Conservation (phyloP, 2,797 vertebrate species). For the Rachycentron canadum region DNA sequence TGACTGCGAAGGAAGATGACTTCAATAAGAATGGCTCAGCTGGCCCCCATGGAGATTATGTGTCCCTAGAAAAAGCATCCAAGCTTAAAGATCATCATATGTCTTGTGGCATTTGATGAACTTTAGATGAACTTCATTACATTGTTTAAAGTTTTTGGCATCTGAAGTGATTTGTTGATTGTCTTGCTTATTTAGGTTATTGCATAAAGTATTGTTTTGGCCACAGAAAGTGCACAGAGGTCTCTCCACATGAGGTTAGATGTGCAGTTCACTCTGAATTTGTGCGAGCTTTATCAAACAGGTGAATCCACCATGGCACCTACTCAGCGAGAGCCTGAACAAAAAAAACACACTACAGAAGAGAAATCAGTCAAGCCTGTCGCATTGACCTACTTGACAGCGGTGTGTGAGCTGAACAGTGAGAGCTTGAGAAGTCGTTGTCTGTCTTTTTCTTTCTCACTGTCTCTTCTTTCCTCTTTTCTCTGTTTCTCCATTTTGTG, state of each 20-base stretch:
- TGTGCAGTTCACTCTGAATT: conserved; percentile 58
- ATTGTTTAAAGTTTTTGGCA: background rate
- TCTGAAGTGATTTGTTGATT: conserved; percentile 7
- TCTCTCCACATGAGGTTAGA: conserved; percentile 24
- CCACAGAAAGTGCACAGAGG: conserved; percentile 1
- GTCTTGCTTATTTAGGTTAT: background rate
- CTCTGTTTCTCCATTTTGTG: conserved; percentile 19
- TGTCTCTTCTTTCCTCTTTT: conserved; percentile 11
- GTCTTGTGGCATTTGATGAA: conserved; percentile 66
- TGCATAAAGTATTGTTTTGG: conserved; percentile 6
- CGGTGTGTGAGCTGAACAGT: conserved; percentile 54
- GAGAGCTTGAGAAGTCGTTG: conserved; percentile 54
- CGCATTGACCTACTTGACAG: conserved; percentile 80
- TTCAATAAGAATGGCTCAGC: conserved; percentile 65
- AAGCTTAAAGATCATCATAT: conserved; percentile 70
- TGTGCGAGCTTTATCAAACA: conserved; percentile 69
- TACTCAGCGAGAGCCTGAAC: conserved; percentile 55
- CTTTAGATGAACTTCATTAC: conserved; percentile 56
- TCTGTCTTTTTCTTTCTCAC: conserved; percentile 39
- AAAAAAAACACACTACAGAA: conserved; percentile 62
- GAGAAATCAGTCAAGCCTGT: conserved; percentile 76
- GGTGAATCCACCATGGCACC: conserved; percentile 70
- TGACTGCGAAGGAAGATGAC: conserved; percentile 63
- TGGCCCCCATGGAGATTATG: conserved; percentile 64
- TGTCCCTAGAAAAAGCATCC: conserved; percentile 47